Evolutionary conservation across 2,888 invertebrate species (phyloP).

Genomic region (Volucella inflata): DNA sequence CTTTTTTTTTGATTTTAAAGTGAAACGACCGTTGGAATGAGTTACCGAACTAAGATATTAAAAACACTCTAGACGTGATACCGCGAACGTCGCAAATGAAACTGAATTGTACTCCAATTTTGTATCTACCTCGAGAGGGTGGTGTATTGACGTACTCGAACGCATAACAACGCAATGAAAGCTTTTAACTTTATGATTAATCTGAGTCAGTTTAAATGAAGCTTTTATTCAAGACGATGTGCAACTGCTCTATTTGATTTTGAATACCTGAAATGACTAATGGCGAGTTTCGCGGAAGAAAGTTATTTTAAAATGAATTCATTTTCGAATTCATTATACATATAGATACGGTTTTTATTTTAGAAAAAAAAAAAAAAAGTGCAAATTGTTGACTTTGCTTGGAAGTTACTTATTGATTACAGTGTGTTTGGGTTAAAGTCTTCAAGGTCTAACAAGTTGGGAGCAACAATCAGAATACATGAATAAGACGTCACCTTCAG

Average conservation of each 20-base stretch:
- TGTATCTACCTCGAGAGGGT: slow-evolving; percentile 39
- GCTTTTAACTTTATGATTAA: slow-evolving; percentile 34
- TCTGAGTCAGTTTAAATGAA: slow-evolving; percentile 22
- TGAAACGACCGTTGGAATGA: slow-evolving; percentile 54
- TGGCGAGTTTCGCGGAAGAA: neutral
- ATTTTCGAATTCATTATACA: neutral
- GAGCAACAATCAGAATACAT: too few species aligned
- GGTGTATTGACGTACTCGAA: slow-evolving; percentile 32
- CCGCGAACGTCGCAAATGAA: slow-evolving; percentile 80
- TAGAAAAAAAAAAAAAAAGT: too few species aligned
- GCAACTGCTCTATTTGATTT: slow-evolving; percentile 15
- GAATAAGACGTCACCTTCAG: too few species aligned
- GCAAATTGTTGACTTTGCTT: too few species aligned
- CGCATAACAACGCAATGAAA: slow-evolving; percentile 42
- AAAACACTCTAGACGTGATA: slow-evolving; percentile 46
- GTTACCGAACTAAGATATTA: slow-evolving; percentile 12
- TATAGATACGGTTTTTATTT: too few species aligned
- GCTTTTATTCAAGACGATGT: slow-evolving; percentile 32
- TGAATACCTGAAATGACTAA: slow-evolving; percentile 35
- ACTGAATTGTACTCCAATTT: slow-evolving; percentile 78
- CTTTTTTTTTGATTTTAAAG: neutral
- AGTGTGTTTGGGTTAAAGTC: too few species aligned
- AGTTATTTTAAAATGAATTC: neutral
- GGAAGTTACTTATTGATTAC: too few species aligned
- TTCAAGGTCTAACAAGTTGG: too few species aligned